A percentile compares a stretch with the other conserved stretches of the same genome.
Evolutionary conservation across 2,888 invertebrate genomes (phyloP).

Genomic region (Limnephilus auricula): DNA sequence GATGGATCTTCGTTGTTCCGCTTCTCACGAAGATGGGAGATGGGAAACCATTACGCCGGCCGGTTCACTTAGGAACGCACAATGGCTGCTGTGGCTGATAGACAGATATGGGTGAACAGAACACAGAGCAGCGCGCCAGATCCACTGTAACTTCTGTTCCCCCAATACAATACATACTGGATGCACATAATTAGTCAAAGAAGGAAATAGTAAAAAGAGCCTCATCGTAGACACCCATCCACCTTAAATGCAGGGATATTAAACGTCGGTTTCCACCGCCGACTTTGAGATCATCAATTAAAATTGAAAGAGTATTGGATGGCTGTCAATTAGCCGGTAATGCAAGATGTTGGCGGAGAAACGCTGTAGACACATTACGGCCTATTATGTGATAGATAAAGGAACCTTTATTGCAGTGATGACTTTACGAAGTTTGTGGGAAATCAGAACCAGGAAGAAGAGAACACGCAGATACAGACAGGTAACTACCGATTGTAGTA

Average conservation of each 20-base stretch:
- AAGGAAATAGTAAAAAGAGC: not conserved
- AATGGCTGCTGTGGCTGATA: not conserved
- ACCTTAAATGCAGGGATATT: not conserved
- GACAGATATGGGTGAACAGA: constrained; percentile 6
- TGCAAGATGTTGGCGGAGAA: not conserved
- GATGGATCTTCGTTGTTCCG: constrained; percentile 10
- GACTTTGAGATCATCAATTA: constrained; percentile 2
- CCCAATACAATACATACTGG: not conserved
- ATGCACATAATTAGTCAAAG: not conserved
- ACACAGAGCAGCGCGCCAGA: not conserved
- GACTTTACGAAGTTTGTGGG: not conserved
- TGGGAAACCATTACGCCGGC: constrained; percentile 2
- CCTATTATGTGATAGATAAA: not conserved
- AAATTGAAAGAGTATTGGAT: not conserved
- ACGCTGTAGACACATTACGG: not conserved
- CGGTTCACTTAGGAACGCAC: constrained; percentile 30
- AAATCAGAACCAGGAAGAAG: not conserved
- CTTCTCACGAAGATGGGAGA: constrained; percentile 31
- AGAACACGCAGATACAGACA: not conserved
- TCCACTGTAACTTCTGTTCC: not conserved
- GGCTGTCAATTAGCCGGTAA: not conserved
- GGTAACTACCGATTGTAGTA: not conserved
- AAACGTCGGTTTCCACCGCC: not conserved
- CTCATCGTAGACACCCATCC: not conserved
- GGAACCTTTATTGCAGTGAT: not conserved